Conservation (phyloP, 2,888 invertebrate genomes). For the Drosophila sordidapex region DNA sequence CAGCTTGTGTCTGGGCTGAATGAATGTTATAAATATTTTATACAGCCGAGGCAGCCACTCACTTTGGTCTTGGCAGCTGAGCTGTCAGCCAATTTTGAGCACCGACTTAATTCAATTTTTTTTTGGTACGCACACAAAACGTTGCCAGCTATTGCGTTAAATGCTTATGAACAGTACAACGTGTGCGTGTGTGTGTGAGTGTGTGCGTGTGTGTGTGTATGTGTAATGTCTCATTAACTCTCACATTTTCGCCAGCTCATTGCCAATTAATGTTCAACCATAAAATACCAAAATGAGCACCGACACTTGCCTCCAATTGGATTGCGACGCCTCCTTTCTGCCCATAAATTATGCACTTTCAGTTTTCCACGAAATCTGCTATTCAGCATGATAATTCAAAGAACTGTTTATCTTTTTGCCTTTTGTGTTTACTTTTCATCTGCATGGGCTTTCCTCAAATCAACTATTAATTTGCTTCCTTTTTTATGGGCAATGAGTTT, state of each 20-base stretch:
- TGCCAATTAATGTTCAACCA: conserved; percentile 50
- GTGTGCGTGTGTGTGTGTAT: conserved; percentile 27
- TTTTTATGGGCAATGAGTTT: conserved; percentile 1
- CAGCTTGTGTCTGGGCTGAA: conserved; percentile 14
- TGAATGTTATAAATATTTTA: conserved; percentile 52
- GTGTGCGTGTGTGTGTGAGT: neutral
- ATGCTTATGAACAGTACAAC: conserved; percentile 41
- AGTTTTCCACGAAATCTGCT: conserved; percentile 24
- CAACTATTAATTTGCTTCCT: neutral
- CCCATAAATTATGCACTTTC: conserved; percentile 55
- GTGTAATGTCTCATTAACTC: conserved; percentile 51
- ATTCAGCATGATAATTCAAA: conserved; percentile 58
- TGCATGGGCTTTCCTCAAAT: neutral
- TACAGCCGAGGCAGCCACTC: conserved; percentile 12
- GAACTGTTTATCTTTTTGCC: conserved; percentile 18
- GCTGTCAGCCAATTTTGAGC: conserved; percentile 4
- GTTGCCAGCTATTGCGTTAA: conserved; percentile 51
- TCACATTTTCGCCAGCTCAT: conserved; percentile 41
- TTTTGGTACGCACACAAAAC: conserved; percentile 25
- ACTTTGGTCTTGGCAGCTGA: neutral
- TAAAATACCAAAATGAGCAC: conserved; percentile 35
- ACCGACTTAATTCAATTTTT: conserved; percentile 49
- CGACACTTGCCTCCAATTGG: conserved; percentile 12
- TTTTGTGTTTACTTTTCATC: conserved; percentile 36
- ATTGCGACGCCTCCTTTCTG: conserved; percentile 19